Evolutionary conservation across 1,140 invertebrate species (phyloP).

Genomic region (Frieseomelitta varia): DNA sequence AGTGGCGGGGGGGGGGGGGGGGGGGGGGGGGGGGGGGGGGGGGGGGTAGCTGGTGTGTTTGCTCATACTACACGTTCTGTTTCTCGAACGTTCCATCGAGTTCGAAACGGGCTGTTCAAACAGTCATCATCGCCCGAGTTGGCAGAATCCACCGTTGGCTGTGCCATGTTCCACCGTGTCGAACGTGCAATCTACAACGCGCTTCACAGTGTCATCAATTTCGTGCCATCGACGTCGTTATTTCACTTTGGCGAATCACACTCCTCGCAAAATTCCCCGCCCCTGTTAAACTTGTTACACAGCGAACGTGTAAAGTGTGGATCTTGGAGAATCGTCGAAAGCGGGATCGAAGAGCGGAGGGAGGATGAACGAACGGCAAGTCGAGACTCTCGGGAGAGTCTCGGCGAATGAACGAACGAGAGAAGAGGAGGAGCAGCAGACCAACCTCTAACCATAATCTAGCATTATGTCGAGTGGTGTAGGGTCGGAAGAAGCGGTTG

Average conservation of each 20-base stretch:
- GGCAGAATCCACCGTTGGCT: neutral
- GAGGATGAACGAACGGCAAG: constrained; percentile 9
- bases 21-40: no score
- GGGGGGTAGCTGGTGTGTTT: neutral
- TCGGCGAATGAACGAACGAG: neutral
- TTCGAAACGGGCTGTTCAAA: constrained; percentile 21
- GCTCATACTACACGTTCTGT: neutral
- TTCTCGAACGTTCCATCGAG: constrained; percentile 3
- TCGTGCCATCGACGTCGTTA: neutral
- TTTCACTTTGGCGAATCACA: neutral
- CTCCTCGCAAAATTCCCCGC: neutral
- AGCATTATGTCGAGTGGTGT: constrained; percentile 70
- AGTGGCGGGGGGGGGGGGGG: no score
- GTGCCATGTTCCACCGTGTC: neutral
- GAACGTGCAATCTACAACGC: neutral
- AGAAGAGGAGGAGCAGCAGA: constrained; percentile 11
- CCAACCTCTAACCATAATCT: constrained; percentile 68
- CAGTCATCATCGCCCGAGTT: neutral
- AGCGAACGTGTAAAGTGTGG: constrained; percentile 17
- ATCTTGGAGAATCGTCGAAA: constrained; percentile 17
- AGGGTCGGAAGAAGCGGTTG: constrained; percentile 65
- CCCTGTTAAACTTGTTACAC: neutral
- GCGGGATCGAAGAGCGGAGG: constrained; percentile 5
- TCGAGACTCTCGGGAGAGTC: neutral
- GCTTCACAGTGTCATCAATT: neutral